These are phyloP conservation scores for Druceiella hillmani DNA, from an alignment of 2,888 invertebrate genomes.

Conservation along the genomic window DNA sequence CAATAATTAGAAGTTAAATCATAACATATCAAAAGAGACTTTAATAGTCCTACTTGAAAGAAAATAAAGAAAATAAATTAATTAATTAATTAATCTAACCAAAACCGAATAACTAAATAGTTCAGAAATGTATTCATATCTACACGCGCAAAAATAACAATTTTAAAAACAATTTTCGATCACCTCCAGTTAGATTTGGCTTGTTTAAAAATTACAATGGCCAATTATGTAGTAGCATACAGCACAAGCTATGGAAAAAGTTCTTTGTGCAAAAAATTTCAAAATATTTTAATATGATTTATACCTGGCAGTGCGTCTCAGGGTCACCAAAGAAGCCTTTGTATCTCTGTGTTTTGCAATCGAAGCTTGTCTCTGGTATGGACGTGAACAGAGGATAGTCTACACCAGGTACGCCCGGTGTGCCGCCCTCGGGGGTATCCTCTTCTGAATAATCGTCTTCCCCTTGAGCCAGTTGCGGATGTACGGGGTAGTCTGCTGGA, in stretches of 20 bases:
- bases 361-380: conserved; percentile 73
- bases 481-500: conserved; percentile 30
- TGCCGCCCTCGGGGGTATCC: conserved; percentile 52
- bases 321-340: conserved; percentile 90
- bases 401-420: conserved; percentile 63
- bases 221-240: too few species aligned
- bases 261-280: not conserved
- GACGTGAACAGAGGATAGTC: conserved; percentile 75
- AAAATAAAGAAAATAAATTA: too few species aligned
- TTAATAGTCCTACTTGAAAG: too few species aligned
- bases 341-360: conserved; percentile 79
- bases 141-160: too few species aligned
- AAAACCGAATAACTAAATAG: too few species aligned
- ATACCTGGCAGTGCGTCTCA: conserved; percentile 78
- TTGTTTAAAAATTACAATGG: too few species aligned
- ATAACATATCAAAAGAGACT: too few species aligned
- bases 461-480: conserved; percentile 35
- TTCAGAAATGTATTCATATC: too few species aligned
- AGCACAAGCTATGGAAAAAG: not conserved
- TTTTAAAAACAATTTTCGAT: too few species aligned
- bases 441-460: conserved; percentile 41
- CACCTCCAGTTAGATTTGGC: too few species aligned
- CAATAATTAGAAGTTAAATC: too few species aligned
- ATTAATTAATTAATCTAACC: too few species aligned
- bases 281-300: conserved; percentile 12